Conservation (phyloP, 2,113 vertebrate genomes). For the Aix galericulata region DNA sequence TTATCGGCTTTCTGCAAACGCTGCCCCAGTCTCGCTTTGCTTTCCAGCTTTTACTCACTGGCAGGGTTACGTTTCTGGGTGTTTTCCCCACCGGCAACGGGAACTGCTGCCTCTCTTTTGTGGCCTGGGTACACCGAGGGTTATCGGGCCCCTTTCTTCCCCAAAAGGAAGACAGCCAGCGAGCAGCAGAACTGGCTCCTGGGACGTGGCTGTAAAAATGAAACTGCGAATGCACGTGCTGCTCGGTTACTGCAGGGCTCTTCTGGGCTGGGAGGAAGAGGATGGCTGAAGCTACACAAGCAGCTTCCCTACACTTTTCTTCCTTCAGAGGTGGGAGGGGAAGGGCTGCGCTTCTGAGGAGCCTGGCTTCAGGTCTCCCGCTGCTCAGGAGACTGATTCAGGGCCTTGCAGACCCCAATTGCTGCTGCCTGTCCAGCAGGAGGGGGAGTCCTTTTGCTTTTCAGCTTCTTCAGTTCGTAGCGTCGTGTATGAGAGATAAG, state of each 20-base stretch:
- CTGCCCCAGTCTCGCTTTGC: neutral
- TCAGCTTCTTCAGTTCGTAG: neutral
- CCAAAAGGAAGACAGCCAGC: neutral
- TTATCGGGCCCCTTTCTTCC: neutral
- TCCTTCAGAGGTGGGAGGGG: neutral
- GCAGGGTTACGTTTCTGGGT: neutral
- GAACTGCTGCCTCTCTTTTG: neutral
- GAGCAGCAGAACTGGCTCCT: neutral
- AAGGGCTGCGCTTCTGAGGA: neutral
- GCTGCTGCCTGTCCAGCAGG: neutral
- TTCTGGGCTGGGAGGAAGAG: neutral
- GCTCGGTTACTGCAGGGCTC: neutral
- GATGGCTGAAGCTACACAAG: neutral
- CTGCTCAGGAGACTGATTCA: neutral
- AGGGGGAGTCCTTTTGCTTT: neutral
- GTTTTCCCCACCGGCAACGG: neutral
- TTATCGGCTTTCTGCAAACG: neutral
- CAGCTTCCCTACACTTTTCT: neutral
- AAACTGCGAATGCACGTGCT: accelerated
- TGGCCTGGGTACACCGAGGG: accelerated
- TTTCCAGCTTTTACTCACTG: neutral
- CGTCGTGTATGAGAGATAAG: neutral
- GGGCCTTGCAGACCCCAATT: accelerated
- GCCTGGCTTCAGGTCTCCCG: neutral
- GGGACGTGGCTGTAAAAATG: neutral